Conservation (phyloP, 2,113 vertebrate genomes). For the Crotalus viridis region DNA sequence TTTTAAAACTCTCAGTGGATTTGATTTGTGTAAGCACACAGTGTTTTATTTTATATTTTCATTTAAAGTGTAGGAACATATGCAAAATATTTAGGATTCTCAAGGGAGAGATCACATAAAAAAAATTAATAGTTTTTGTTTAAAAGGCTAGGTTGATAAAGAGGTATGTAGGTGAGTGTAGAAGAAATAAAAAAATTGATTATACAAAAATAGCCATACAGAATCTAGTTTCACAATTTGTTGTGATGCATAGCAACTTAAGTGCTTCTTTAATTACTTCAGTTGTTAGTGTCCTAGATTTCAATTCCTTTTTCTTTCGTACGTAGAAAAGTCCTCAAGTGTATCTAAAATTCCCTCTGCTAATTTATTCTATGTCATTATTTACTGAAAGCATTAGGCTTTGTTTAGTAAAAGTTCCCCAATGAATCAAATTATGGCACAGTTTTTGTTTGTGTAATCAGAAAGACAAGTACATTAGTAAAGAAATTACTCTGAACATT, state of each 20-base stretch:
- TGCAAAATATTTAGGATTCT: constrained; percentile 16
- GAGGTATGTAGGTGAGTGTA: neutral
- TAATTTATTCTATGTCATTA: constrained; percentile 46
- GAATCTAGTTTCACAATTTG: constrained; percentile 37
- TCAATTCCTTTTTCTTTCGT: constrained; percentile 43
- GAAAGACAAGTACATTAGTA: neutral
- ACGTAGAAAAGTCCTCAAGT: constrained; percentile 42
- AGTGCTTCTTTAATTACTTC: constrained; percentile 49
- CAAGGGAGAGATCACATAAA: neutral
- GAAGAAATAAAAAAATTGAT: neutral
- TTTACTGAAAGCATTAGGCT: constrained; percentile 39
- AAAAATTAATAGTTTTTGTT: neutral
- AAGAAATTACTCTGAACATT: neutral
- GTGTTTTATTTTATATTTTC: constrained; percentile 17
- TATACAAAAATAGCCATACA: neutral
- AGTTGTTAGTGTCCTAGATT: constrained; percentile 54
- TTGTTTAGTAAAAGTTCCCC: constrained; percentile 46
- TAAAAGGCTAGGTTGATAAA: neutral
- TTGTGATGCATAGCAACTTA: constrained; percentile 46
- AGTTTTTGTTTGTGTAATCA: neutral
- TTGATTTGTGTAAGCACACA: constrained; percentile 11
- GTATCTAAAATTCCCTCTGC: constrained; percentile 30
- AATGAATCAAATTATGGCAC: constrained; percentile 7
- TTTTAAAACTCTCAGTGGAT: neutral
- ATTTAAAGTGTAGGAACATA: constrained; percentile 15